Evolutionary conservation across 1,140 invertebrate species (phyloP).

Genomic region (Oedothorax gibbosus): DNA sequence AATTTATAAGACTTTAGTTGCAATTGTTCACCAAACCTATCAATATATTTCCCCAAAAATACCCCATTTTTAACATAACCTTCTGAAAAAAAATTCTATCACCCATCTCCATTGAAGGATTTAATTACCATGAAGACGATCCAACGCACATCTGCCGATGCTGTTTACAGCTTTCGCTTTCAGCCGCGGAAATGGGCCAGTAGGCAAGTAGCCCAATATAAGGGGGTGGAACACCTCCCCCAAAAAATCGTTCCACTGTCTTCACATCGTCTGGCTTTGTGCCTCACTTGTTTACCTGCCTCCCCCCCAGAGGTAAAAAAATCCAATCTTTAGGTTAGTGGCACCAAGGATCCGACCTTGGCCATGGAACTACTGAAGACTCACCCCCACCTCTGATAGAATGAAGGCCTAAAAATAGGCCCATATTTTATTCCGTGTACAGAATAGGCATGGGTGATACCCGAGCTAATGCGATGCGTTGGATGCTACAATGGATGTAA

Average conservation of each 20-base stretch:
- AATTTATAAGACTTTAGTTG: too few species aligned
- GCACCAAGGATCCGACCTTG: slow-evolving; percentile 49
- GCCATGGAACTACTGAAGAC: slow-evolving; percentile 1
- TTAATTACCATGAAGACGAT: too few species aligned
- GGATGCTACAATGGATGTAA: slow-evolving; percentile 3
- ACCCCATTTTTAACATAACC: too few species aligned
- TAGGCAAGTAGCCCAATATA: slow-evolving; percentile 33
- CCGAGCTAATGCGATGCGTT: slow-evolving; percentile 55
- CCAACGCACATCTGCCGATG: slow-evolving; percentile 31
- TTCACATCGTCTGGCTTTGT: slow-evolving; percentile 43
- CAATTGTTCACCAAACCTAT: too few species aligned
- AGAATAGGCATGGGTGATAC: slow-evolving; percentile 47
- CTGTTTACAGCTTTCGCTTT: slow-evolving; percentile 54
- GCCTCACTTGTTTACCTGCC: slow-evolving; percentile 40
- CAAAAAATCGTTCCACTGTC: slow-evolving; percentile 26
- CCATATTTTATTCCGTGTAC: slow-evolving; percentile 55
- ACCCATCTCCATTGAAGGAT: too few species aligned
- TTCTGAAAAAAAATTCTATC: too few species aligned
- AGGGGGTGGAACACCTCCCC: background rate
- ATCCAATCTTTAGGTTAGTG: slow-evolving; percentile 47
- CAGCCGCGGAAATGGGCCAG: slow-evolving; percentile 45
- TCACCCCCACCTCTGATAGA: slow-evolving; percentile 5
- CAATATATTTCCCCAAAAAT: too few species aligned
- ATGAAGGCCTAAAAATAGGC: slow-evolving; percentile 41
- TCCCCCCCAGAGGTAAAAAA: slow-evolving; percentile 4